These are phyloP conservation scores for Oceanites oceanicus DNA, from an alignment of 2,113 vertebrate species.

Conservation along the genomic window DNA sequence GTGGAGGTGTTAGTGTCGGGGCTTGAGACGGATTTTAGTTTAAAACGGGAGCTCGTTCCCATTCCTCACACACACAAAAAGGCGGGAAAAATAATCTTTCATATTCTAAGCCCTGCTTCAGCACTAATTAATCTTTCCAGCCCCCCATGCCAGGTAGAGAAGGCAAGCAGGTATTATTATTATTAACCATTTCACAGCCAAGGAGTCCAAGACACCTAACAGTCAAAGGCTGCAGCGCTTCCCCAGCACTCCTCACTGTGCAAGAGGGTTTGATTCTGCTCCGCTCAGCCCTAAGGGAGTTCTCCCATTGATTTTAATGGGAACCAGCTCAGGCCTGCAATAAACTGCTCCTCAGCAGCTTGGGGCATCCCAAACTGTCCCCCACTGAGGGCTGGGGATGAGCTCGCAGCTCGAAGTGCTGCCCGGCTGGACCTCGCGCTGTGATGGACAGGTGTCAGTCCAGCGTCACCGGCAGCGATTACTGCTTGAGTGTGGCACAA, in stretches of 20 bases:
- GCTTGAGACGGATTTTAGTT: neutral
- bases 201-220: neutral
- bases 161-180: neutral
- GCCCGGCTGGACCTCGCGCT: neutral
- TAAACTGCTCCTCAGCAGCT: neutral
- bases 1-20: rapidly evolving
- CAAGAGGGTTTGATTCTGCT: neutral
- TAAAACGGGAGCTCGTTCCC: neutral
- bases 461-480: rapidly evolving
- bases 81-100: neutral
- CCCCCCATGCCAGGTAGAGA: neutral
- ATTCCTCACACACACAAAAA: neutral
- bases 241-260: neutral
- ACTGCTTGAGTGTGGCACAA: neutral
- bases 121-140: neutral
- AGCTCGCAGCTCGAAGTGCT: neutral
- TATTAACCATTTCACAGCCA: neutral
- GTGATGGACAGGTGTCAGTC: neutral
- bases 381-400: rapidly evolving
- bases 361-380: neutral
- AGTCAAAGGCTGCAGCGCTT: neutral
- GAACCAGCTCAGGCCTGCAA: neutral
- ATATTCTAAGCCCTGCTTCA: neutral
- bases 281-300: neutral
- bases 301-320: neutral